phyloP scores from a whole-genome alignment of 2,113 vertebrate species.

The Apodemus sylvaticus region DNA sequence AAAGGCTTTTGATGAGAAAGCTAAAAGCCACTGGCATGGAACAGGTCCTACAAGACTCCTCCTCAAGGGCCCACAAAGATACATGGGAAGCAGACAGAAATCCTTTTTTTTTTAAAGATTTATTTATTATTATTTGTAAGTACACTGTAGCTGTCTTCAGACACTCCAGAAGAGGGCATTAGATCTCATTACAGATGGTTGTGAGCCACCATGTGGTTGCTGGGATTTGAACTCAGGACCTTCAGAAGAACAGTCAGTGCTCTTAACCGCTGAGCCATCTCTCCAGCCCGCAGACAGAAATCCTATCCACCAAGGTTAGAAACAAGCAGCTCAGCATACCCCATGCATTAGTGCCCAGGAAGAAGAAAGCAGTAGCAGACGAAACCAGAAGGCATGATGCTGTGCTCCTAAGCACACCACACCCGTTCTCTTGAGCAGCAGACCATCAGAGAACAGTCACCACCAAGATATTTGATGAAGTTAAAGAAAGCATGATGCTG shows the following conservation, averaged over 20 bases:
- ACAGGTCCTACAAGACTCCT: neutral
- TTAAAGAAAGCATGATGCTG: accelerated
- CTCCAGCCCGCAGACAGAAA: neutral
- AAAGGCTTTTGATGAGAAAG: neutral
- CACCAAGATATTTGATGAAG: neutral
- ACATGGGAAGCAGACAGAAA: neutral
- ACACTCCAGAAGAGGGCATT: too few relatives aligned
- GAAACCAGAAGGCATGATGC: accelerated
- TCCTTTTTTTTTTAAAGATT: too few relatives aligned
- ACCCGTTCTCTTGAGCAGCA: neutral
- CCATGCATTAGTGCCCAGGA: neutral
- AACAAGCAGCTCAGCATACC: neutral
- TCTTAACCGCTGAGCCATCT: too few relatives aligned
- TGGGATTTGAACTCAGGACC: too few relatives aligned
- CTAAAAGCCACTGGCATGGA: neutral
- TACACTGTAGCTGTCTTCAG: too few relatives aligned
- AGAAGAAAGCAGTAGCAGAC: neutral
- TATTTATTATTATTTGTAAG: too few relatives aligned
- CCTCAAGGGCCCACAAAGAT: neutral
- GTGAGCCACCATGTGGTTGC: too few relatives aligned
- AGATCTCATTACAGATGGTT: too few relatives aligned
- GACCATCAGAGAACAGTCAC: accelerated
- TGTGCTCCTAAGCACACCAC: accelerated
- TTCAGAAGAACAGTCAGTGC: too few relatives aligned
- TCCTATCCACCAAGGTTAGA: neutral